phyloP scores from a whole-genome alignment of 1,140 invertebrate species.

The Gerris buenoi region DNA sequence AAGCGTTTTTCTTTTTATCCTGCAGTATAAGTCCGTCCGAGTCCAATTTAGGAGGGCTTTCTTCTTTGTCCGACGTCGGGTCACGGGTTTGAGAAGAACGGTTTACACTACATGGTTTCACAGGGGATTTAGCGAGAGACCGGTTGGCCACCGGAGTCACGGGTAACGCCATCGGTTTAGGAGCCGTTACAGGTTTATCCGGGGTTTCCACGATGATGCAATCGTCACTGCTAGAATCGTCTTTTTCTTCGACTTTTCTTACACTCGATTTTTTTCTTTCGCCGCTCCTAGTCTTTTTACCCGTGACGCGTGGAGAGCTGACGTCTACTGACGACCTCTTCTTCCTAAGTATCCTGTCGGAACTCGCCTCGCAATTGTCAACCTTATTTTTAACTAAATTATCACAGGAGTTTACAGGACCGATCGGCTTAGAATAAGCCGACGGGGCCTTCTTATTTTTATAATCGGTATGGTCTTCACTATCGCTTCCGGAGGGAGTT shows the following conservation, averaged over 20 bases:
- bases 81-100: background rate
- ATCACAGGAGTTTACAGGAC: background rate
- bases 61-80: conserved; percentile 22
- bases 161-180: no score
- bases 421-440: no score
- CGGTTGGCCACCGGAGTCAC: no score
- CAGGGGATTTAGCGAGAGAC: no score
- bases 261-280: background rate
- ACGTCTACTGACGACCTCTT: conserved; percentile 5
- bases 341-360: background rate
- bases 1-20: conserved; percentile 55
- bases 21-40: conserved; percentile 39
- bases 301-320: conserved; percentile 5
- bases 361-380: background rate
- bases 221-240: background rate
- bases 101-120: no score
- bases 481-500: conserved; percentile 14
- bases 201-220: no score
- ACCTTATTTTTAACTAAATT: background rate
- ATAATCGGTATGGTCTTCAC: conserved; percentile 2
- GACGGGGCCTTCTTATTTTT: background rate
- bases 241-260: background rate
- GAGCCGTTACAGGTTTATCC: no score
- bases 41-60: conserved; percentile 36
- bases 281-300: conserved; percentile 10